Evolutionary conservation across 2,888 invertebrate genomes (phyloP).

Genomic region (Biston betularia): DNA sequence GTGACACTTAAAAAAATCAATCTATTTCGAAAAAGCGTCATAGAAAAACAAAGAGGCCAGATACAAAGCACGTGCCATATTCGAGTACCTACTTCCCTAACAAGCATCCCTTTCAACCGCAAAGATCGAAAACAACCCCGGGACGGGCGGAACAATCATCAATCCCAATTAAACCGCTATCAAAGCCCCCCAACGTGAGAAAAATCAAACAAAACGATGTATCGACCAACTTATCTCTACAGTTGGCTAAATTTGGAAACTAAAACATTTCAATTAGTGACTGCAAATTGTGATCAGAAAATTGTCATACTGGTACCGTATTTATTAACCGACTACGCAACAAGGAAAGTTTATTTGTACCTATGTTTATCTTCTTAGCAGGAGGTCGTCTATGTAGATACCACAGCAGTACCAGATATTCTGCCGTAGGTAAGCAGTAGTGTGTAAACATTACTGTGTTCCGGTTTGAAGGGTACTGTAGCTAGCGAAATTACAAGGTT

Average conservation of each 20-base stretch:
- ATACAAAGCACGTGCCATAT: constrained; percentile 31
- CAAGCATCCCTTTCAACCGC: constrained; percentile 47
- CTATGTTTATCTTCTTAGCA: no score
- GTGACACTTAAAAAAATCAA: no score
- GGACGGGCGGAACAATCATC: constrained; percentile 66
- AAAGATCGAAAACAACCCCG: constrained; percentile 57
- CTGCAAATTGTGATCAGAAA: not conserved
- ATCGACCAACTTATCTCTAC: not conserved
- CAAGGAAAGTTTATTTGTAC: no score
- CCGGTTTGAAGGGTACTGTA: no score
- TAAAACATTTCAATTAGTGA: no score
- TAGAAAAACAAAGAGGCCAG: constrained; percentile 14
- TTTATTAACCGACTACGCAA: no score
- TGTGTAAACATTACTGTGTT: no score
- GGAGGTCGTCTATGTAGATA: no score
- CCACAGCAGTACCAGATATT: no score
- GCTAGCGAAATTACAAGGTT: no score
- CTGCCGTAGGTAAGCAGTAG: no score
- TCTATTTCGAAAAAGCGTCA: not conserved
- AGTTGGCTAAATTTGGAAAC: not conserved
- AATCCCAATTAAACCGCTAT: constrained; percentile 81
- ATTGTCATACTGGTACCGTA: not conserved
- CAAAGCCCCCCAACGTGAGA: constrained; percentile 74
- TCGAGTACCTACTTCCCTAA: constrained; percentile 33
- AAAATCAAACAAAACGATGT: constrained; percentile 77